Conservation (phyloP, 2,888 invertebrate genomes). For the Hydroisotoma schaefferi region DNA sequence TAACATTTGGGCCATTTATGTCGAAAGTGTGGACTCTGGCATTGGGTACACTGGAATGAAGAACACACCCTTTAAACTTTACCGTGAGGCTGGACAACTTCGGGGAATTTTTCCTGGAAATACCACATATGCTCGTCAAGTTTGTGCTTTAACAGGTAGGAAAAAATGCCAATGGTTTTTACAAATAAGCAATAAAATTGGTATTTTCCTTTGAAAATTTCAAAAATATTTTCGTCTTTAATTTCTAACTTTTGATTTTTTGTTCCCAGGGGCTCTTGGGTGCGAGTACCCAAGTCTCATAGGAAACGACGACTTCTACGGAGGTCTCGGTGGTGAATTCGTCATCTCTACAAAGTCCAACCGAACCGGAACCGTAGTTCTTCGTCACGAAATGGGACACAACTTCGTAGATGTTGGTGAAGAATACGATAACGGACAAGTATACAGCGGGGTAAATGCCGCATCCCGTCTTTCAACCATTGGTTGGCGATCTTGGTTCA, state of each 20-base stretch:
- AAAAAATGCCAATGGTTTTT: too few species aligned
- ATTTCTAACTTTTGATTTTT: too few species aligned
- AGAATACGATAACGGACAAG: constrained; percentile 19
- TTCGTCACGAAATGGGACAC: constrained; percentile 35
- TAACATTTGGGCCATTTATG: constrained; percentile 46
- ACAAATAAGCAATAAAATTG: too few species aligned
- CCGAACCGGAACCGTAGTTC: constrained; percentile 40
- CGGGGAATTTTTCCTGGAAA: constrained; percentile 43
- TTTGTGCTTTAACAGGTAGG: constrained; percentile 37
- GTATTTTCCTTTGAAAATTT: too few species aligned
- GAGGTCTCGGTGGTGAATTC: constrained; percentile 47
- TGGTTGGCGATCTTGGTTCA: constrained; percentile 42
- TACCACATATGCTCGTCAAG: constrained; percentile 31
- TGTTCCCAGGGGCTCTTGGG: constrained; percentile 35
- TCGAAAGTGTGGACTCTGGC: constrained; percentile 40
- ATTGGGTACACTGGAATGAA: constrained; percentile 43
- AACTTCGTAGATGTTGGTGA: constrained; percentile 38
- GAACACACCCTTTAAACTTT: constrained; percentile 37
- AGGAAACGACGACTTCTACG: constrained; percentile 47
- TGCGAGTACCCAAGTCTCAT: constrained; percentile 44
- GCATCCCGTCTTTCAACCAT: constrained; percentile 20
- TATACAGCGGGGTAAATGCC: constrained; percentile 39
- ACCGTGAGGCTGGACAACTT: constrained; percentile 36
- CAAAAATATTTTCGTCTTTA: too few species aligned
- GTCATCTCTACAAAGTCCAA: constrained; percentile 43